A percentile compares a stretch with the other conserved stretches of the same genome.
Conservation (phyloP, 1,140 invertebrate species). For the Eulimnadia texana region DNA sequence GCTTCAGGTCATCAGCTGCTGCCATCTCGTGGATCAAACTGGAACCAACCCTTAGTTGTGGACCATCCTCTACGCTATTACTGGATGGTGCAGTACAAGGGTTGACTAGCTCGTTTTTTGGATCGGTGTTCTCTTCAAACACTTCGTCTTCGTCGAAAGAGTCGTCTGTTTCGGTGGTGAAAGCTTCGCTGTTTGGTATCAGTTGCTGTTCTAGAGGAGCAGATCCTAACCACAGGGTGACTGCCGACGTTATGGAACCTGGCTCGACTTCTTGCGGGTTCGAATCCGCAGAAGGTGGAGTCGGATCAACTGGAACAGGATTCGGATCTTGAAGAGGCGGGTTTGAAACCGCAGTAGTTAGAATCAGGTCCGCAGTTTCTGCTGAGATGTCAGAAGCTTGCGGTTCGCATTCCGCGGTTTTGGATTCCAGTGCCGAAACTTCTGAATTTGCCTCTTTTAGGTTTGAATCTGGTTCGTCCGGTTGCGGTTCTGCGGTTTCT, state of each 20-base stretch:
- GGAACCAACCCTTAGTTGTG: conserved; percentile 16
- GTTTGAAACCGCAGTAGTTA: too few species aligned
- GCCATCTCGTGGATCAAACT: not conserved
- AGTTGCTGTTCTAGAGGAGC: conserved; percentile 19
- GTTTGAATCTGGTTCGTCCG: too few species aligned
- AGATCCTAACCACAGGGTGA: conserved; percentile 30
- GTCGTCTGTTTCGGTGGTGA: conserved; percentile 4
- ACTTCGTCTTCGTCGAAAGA: conserved; percentile 18
- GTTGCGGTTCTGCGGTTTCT: too few species aligned
- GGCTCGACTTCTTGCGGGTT: not conserved
- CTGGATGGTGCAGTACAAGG: conserved; percentile 40
- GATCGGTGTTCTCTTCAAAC: conserved; percentile 25
- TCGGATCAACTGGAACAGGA: not conserved
- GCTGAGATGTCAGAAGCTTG: too few species aligned
- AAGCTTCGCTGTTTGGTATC: conserved; percentile 4
- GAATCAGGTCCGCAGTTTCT: too few species aligned
- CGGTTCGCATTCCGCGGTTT: too few species aligned
- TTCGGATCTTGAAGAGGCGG: too few species aligned
- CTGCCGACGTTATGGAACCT: conserved; percentile 30
- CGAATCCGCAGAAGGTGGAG: not conserved
- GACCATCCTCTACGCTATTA: conserved; percentile 21
- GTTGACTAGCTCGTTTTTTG: conserved; percentile 41
- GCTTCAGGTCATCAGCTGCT: not conserved
- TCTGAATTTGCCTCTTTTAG: too few species aligned
- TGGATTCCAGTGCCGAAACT: not conserved